phyloP scores from a whole-genome alignment of 1,140 invertebrate species.

The Drosophila kurseongensis region DNA sequence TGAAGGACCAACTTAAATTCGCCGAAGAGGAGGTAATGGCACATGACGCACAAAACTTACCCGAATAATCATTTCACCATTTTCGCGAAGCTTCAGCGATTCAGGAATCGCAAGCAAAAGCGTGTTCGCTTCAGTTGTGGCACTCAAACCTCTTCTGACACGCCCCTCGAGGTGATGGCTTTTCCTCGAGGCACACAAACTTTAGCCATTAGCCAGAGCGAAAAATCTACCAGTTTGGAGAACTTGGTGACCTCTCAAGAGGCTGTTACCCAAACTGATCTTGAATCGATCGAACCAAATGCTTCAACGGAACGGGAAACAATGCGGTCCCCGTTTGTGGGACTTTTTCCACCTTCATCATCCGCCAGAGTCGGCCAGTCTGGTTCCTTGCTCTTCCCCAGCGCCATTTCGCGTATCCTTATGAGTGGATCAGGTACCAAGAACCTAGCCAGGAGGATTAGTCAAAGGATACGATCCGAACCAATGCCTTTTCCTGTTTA shows the following conservation, averaged over 20 bases:
- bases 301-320: slow-evolving; percentile 58
- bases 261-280: slow-evolving; percentile 45
- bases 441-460: slow-evolving; percentile 7
- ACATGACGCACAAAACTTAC: too few species aligned
- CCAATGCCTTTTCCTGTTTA: slow-evolving; percentile 28
- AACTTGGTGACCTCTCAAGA: slow-evolving; percentile 3
- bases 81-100: slow-evolving; percentile 47
- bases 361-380: slow-evolving; percentile 44
- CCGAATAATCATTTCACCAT: slow-evolving; percentile 38
- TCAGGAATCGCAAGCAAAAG: slow-evolving; percentile 36
- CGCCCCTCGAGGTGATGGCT: slow-evolving; percentile 36
- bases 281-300: slow-evolving; percentile 26
- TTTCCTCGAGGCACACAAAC: slow-evolving; percentile 78
- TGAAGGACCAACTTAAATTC: slow-evolving; percentile 95
- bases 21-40: slow-evolving; percentile 92
- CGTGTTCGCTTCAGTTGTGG: slow-evolving; percentile 62
- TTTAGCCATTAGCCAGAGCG: not conserved
- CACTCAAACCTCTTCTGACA: slow-evolving; percentile 64
- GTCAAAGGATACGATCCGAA: not conserved
- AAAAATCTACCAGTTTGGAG: slow-evolving; percentile 38
- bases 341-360: slow-evolving; percentile 55
- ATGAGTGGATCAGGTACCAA: slow-evolving; percentile 70
- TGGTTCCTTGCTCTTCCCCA: slow-evolving; percentile 68
- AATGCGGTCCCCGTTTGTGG: slow-evolving; percentile 59
- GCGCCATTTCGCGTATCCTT: slow-evolving; percentile 73